These are phyloP conservation scores for Lutraria rhynchaena DNA, from an alignment of 1,140 invertebrate genomes.

Conservation along the genomic window DNA sequence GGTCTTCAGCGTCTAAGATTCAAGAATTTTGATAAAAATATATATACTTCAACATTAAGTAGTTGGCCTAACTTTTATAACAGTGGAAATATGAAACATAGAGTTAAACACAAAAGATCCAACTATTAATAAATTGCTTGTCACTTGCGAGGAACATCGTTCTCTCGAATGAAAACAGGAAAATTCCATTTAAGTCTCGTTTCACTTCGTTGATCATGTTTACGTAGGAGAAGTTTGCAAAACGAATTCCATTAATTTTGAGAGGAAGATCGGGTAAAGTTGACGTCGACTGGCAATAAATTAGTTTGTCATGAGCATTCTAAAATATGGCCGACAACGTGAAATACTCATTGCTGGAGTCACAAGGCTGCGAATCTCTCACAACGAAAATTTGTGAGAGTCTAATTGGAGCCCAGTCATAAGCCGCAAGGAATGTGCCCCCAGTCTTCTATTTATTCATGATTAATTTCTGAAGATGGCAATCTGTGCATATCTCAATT, in stretches of 20 bases:
- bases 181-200: conserved; percentile 58
- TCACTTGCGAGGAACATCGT: conserved; percentile 23
- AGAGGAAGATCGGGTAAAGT: conserved; percentile 4
- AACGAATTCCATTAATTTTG: conserved; percentile 57
- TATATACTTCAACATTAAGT: too few relatives aligned
- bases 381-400: background rate
- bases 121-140: conserved; percentile 44
- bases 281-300: conserved; percentile 33
- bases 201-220: conserved; percentile 30
- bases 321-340: background rate
- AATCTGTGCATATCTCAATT: background rate
- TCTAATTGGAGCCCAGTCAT: conserved; percentile 20
- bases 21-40: too few relatives aligned
- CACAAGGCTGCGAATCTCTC: background rate
- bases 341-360: conserved; percentile 15
- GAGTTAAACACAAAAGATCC: conserved; percentile 26
- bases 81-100: background rate
- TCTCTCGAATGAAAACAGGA: conserved; percentile 51
- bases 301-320: conserved; percentile 40
- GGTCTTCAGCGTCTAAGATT: too few relatives aligned
- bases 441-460: conserved; percentile 2
- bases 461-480: background rate
- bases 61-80: too few relatives aligned
- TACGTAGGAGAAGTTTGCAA: background rate
- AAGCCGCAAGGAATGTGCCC: background rate